phyloP scores from a whole-genome alignment of 1,140 invertebrate species.

The Drosophila punjabiensis region DNA sequence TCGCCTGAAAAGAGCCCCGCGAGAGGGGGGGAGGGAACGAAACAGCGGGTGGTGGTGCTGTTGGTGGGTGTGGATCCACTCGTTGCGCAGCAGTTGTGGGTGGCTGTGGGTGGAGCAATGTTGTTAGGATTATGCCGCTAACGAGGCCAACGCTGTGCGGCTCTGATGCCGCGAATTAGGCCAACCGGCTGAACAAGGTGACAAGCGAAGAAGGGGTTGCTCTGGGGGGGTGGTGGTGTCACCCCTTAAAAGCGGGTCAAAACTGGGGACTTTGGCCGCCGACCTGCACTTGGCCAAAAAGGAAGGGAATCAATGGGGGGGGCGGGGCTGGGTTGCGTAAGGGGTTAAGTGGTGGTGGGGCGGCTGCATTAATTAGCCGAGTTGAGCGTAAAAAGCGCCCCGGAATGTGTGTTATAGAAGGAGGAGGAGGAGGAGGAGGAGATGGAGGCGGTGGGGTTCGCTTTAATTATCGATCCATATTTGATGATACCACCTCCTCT shows the following conservation, averaged over 20 bases:
- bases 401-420: not conserved
- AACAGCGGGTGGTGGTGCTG: not conserved
- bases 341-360: slow-evolving; percentile 13
- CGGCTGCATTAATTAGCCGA: slow-evolving; percentile 33
- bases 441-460: not conserved
- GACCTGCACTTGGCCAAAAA: slow-evolving; percentile 20
- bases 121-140: slow-evolving; percentile 72
- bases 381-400: slow-evolving; percentile 29
- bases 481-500: slow-evolving; percentile 7
- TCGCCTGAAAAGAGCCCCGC: slow-evolving; percentile 21
- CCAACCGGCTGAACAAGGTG: slow-evolving; percentile 43
- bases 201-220: not conserved
- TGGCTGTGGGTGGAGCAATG: slow-evolving; percentile 11
- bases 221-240: too few relatives aligned
- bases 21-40: not conserved
- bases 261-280: slow-evolving; percentile 22
- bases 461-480: slow-evolving; percentile 31
- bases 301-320: slow-evolving; percentile 23
- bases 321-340: slow-evolving; percentile 7
- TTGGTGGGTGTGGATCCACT: not conserved
- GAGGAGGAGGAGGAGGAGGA: not conserved
- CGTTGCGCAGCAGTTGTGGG: not conserved
- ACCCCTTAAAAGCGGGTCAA: slow-evolving; percentile 21
- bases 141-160: slow-evolving; percentile 62
- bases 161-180: slow-evolving; percentile 63